Conservation (phyloP, 2,888 invertebrate genomes). For the Synanthedon formicaeformis region DNA sequence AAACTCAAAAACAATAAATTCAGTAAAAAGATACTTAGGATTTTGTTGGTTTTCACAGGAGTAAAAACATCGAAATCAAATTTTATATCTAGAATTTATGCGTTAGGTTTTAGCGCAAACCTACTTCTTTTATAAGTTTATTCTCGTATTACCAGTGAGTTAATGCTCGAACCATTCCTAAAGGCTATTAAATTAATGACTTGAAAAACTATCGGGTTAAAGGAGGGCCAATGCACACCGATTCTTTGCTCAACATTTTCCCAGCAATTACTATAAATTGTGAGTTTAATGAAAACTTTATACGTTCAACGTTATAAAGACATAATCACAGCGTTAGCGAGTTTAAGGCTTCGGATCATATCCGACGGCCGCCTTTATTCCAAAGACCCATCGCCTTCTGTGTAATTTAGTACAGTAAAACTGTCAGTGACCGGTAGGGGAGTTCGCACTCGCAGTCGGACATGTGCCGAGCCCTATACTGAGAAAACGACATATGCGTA, state of each 20-base stretch:
- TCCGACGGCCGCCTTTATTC: too few species aligned
- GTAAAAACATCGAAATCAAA: too few species aligned
- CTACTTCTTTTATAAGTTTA: not conserved
- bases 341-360: conserved; percentile 1
- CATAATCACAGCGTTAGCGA: conserved; percentile 24
- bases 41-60: too few species aligned
- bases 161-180: not conserved
- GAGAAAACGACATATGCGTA: conserved; percentile 39
- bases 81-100: too few species aligned
- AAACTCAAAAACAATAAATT: too few species aligned
- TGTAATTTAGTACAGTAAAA: too few species aligned
- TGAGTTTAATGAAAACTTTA: conserved; percentile 47
- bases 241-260: conserved; percentile 23
- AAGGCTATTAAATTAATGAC: conserved; percentile 7
- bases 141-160: not conserved
- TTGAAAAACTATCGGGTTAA: conserved; percentile 17
- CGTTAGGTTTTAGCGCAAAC: not conserved
- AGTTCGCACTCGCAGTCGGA: too few species aligned
- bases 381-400: too few species aligned
- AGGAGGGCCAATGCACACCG: conserved; percentile 23
- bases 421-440: too few species aligned
- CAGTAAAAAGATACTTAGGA: too few species aligned
- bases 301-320: conserved; percentile 31
- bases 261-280: conserved; percentile 30
- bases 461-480: conserved; percentile 7